Conservation (phyloP, 2,113 vertebrate genomes). For the Heterochromis multidens region DNA sequence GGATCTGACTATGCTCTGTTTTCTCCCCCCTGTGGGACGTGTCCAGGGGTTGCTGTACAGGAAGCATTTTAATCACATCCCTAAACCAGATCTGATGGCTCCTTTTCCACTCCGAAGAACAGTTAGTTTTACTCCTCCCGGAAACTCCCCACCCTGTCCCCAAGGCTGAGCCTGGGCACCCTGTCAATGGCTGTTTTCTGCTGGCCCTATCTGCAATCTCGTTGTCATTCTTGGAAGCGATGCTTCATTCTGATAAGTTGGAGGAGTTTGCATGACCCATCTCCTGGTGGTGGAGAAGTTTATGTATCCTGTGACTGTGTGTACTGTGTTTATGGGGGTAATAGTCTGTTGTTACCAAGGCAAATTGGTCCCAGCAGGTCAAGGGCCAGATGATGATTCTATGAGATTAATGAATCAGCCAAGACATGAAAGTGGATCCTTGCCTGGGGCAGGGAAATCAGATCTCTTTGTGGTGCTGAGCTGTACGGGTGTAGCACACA, state of each 20-base stretch:
- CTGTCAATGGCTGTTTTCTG: not conserved
- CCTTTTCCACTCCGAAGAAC: not conserved
- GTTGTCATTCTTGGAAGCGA: not conserved
- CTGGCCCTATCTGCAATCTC: not conserved
- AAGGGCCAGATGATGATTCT: slow-evolving; percentile 1
- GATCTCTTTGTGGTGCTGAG: not conserved
- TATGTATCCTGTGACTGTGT: not conserved
- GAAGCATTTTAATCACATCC: slow-evolving; percentile 43
- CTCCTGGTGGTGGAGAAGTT: not conserved
- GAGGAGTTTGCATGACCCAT: not conserved
- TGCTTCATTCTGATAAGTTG: not conserved
- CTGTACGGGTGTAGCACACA: not conserved
- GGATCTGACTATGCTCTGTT: not conserved
- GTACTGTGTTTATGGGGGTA: not conserved
- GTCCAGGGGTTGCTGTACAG: slow-evolving; percentile 16
- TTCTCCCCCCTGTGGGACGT: not conserved
- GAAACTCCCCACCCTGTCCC: slow-evolving; percentile 57
- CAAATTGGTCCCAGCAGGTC: slow-evolving; percentile 4
- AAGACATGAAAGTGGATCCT: slow-evolving; percentile 2
- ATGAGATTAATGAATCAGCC: not conserved
- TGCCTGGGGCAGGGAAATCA: slow-evolving; percentile 2
- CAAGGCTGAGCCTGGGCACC: slow-evolving; percentile 27
- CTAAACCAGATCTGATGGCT: slow-evolving; percentile 13
- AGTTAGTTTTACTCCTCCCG: slow-evolving; percentile 15
- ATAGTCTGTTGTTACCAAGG: not conserved